Evolutionary conservation across 23 tunicate species (phyloP).

Genomic region (Clavelina lepadiformis): DNA sequence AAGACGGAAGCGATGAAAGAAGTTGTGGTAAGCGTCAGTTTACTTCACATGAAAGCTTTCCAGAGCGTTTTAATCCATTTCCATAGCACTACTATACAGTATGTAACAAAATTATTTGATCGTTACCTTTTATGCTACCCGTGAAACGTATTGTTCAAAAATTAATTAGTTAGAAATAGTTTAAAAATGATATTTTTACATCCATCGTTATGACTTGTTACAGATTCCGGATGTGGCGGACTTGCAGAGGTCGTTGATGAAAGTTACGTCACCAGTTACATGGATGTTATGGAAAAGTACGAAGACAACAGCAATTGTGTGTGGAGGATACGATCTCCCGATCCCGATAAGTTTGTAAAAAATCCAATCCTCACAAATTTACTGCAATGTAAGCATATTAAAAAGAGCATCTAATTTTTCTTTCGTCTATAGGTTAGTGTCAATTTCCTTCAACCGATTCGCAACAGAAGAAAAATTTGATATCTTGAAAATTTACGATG

Average conservation of each 20-base stretch:
- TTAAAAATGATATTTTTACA: neutral
- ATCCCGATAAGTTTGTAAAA: neutral
- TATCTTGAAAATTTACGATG: constrained; percentile 15
- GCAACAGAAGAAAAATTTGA: constrained; percentile 16
- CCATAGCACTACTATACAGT: no score
- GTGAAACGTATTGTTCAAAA: no score
- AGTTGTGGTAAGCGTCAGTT: constrained; percentile 24
- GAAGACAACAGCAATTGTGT: neutral
- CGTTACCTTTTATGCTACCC: no score
- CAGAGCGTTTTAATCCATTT: no score
- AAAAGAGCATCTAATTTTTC: no score
- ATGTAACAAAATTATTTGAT: no score
- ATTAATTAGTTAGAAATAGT: no score
- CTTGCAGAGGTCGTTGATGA: constrained; percentile 13
- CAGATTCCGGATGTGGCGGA: constrained; percentile 36
- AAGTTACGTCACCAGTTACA: neutral
- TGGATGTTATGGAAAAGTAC: neutral
- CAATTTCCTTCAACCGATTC: constrained; percentile 7
- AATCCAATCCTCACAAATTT: no score
- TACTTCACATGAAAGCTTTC: no score
- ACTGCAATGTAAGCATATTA: no score
- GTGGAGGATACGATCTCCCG: constrained; percentile 3
- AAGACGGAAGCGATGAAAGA: constrained; percentile 19
- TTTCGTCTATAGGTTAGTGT: neutral
- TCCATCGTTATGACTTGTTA: no score